phyloP scores from a whole-genome alignment of 2,113 vertebrate species.

The Passer domesticus region DNA sequence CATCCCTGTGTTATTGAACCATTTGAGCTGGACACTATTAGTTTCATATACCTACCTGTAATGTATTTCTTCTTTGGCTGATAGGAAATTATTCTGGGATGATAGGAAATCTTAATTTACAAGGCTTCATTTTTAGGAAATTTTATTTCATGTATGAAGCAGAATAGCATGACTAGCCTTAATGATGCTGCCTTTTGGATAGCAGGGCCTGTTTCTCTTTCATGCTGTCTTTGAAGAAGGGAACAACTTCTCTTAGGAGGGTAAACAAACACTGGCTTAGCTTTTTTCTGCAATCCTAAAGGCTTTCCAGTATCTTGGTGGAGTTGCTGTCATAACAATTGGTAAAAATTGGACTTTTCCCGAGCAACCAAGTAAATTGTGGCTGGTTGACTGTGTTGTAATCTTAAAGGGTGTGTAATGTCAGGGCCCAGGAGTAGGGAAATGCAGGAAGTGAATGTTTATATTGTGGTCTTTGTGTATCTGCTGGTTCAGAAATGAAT shows the following conservation, averaged over 20 bases:
- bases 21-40: background rate
- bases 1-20: background rate
- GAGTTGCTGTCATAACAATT: background rate
- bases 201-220: background rate
- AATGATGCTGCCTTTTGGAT: background rate
- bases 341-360: background rate
- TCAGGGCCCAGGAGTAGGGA: background rate
- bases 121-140: background rate
- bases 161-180: background rate
- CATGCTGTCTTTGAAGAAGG: background rate
- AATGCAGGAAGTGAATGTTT: constrained; percentile 56
- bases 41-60: background rate
- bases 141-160: background rate
- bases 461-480: constrained; percentile 5
- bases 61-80: background rate
- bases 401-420: constrained; percentile 10
- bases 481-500: constrained; percentile 36
- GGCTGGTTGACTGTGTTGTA: background rate
- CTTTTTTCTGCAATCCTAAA: background rate
- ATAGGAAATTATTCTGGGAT: background rate
- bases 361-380: background rate
- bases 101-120: background rate
- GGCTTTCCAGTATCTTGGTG: background rate
- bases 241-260: background rate
- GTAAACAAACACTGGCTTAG: background rate